Conservation (phyloP, 2,797 vertebrate genomes). For the Merluccius polli region DNA sequence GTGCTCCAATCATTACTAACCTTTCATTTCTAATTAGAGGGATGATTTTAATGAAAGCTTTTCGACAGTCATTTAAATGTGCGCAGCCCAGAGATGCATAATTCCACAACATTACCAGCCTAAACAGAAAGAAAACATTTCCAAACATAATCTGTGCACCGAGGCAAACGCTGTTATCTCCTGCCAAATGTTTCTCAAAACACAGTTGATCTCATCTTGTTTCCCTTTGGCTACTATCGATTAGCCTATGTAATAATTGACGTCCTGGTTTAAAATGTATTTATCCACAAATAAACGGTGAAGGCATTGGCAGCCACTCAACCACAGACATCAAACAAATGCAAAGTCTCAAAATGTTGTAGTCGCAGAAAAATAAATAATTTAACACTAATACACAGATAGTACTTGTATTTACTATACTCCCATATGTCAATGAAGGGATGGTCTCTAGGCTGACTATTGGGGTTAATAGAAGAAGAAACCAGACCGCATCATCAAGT, state of each 20-base stretch:
- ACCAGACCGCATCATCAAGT: background rate
- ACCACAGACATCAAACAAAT: background rate
- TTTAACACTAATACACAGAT: background rate
- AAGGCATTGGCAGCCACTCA: background rate
- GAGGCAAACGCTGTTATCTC: conserved; percentile 1
- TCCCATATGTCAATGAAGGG: background rate
- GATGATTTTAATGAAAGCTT: conserved; percentile 2
- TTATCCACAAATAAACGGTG: background rate
- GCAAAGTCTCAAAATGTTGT: background rate
- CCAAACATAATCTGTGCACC: background rate
- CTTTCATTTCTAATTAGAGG: conserved; percentile 19
- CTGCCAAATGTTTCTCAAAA: background rate
- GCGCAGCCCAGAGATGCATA: conserved; percentile 3
- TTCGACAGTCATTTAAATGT: conserved; percentile 3
- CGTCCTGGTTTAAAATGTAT: background rate
- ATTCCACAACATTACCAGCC: conserved; percentile 11
- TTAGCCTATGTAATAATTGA: background rate
- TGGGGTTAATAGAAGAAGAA: background rate
- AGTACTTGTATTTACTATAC: background rate
- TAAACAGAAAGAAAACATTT: conserved; percentile 6
- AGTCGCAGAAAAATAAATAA: background rate
- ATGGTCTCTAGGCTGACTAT: background rate
- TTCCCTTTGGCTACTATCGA: background rate
- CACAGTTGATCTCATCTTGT: conserved; percentile 1
- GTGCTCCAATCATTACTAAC: conserved; percentile 20